Evolutionary conservation across 1,140 invertebrate genomes (phyloP).

Genomic region (Drosophila fuyamai): DNA sequence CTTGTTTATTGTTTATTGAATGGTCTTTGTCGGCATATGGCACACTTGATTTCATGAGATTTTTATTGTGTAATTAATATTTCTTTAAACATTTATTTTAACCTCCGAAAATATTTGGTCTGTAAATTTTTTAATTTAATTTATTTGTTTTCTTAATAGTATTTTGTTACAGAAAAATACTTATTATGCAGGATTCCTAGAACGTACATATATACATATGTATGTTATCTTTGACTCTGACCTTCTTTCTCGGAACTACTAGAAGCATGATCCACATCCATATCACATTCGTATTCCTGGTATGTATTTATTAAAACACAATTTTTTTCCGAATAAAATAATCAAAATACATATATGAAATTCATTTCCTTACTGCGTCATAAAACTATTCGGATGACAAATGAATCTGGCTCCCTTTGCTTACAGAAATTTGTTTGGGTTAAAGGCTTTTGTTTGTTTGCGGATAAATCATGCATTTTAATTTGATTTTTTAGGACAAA

Average conservation of each 20-base stretch:
- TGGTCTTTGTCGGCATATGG: neutral
- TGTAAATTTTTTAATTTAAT: neutral
- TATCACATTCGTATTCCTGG: neutral
- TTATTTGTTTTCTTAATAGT: neutral
- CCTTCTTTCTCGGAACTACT: slow-evolving; percentile 1
- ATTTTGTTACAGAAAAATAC: neutral
- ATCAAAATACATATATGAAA: slow-evolving; percentile 1
- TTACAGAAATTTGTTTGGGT: slow-evolving; percentile 15
- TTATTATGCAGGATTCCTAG: neutral
- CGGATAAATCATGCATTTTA: slow-evolving; percentile 49
- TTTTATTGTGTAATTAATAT: too few species aligned
- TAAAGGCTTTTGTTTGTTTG: slow-evolving; percentile 35
- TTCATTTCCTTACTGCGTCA: slow-evolving; percentile 31
- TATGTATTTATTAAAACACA: slow-evolving; percentile 11
- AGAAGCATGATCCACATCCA: too few species aligned
- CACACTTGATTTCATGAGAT: too few species aligned
- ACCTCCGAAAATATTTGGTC: too few species aligned
- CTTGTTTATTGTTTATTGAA: neutral
- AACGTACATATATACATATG: too few species aligned
- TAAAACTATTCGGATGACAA: slow-evolving; percentile 8
- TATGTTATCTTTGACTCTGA: neutral
- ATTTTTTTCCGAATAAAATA: slow-evolving; percentile 9
- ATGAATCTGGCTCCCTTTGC: neutral
- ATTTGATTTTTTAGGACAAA: slow-evolving; percentile 45
- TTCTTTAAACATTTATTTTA: too few species aligned